A percentile compares a stretch with the other conserved stretches of the same genome.
phyloP scores from a whole-genome alignment of 2,888 invertebrate genomes.

The Brenthis hecate region DNA sequence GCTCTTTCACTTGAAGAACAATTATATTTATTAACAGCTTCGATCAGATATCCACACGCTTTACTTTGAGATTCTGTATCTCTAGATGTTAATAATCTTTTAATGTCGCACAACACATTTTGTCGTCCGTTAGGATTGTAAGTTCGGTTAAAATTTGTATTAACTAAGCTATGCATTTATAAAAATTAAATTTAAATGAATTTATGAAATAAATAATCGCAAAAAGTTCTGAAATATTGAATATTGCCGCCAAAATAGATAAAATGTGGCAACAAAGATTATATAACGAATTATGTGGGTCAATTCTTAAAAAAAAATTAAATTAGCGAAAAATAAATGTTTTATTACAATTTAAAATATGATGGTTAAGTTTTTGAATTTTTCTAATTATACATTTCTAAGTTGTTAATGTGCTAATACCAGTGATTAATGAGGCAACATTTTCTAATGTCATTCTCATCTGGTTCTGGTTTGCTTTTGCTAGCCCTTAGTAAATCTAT shows the following conservation, averaged over 20 bases:
- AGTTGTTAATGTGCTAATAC: not conserved
- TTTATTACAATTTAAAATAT: no score
- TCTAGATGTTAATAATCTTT: constrained; percentile 67
- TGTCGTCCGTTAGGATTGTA: constrained; percentile 69
- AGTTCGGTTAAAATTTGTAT: constrained; percentile 64
- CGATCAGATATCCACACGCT: constrained; percentile 69
- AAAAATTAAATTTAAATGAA: not conserved
- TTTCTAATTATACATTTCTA: not conserved
- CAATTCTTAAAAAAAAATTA: no score
- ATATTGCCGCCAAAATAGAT: constrained; percentile 8
- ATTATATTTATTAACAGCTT: constrained; percentile 63
- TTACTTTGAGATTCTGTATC: constrained; percentile 67
- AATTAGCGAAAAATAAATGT: no score
- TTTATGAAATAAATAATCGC: not conserved
- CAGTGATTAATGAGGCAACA: constrained; percentile 24
- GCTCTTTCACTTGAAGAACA: constrained; percentile 57
- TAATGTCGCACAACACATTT: constrained; percentile 71
- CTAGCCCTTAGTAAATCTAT: constrained; percentile 51
- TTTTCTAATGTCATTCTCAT: constrained; percentile 59
- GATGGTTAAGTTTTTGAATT: no score
- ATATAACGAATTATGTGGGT: no score
- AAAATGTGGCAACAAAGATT: not conserved
- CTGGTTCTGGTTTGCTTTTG: constrained; percentile 51
- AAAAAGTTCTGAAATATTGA: not conserved
- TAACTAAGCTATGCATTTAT: constrained; percentile 64